Percentiles rank a stretch among this genome's conserved stretches.
Conservation (phyloP, 2,797 vertebrate species). For the Melopsittacus undulatus region DNA sequence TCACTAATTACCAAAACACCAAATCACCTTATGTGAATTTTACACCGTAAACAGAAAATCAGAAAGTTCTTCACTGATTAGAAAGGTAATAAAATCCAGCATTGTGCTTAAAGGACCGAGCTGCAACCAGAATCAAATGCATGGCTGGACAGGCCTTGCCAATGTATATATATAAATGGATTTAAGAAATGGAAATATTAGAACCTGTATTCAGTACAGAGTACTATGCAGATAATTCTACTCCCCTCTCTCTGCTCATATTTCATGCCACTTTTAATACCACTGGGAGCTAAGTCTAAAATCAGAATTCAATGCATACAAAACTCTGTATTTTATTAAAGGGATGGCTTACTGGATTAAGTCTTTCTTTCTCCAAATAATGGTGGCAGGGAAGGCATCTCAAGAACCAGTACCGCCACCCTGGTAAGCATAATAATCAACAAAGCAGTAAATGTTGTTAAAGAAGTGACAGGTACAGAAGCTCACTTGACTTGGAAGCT, state of each 20-base stretch:
- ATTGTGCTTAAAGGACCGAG: not conserved
- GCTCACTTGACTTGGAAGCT: not conserved
- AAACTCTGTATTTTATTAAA: not conserved
- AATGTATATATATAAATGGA: not conserved
- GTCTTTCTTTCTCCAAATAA: not conserved
- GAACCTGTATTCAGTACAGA: not conserved
- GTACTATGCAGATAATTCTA: not conserved
- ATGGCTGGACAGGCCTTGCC: not conserved
- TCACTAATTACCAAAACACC: not conserved
- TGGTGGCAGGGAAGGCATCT: not conserved
- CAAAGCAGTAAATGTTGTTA: not conserved
- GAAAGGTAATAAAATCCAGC: not conserved
- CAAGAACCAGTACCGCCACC: not conserved
- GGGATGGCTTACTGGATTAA: not conserved
- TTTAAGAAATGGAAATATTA: not conserved
- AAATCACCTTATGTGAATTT: not conserved
- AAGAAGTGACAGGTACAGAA: not conserved
- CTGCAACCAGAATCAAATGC: not conserved
- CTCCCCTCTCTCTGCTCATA: not conserved
- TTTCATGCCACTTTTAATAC: not conserved
- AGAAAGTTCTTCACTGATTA: not conserved
- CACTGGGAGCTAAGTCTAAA: not conserved
- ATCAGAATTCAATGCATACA: not conserved
- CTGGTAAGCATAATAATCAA: not conserved
- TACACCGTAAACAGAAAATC: not conserved